Base-by-base conservation (phyloP, 2,113 vertebrate species). In the Agelaius phoeniceus region DNA sequence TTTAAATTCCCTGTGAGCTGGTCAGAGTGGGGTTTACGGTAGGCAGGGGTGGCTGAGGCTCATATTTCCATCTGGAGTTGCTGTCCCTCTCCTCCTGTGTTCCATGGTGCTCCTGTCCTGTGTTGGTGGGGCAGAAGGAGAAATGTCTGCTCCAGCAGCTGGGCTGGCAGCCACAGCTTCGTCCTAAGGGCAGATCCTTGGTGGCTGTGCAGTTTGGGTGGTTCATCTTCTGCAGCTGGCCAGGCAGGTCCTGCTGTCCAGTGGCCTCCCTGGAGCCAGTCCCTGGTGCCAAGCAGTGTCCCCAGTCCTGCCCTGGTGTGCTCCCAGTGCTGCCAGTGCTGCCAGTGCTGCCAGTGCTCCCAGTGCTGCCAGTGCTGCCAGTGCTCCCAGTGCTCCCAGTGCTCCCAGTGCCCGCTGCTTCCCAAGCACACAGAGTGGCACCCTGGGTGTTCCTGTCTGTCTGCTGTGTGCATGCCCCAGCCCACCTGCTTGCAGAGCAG, bases 401-500 rank as follows among this genome's bases (percentile, higher is more conserved):
- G 52, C 37, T 61, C 46, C 5, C 39, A 20, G 44, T 35, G 78
- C 52, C 67, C 39, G 10, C 30, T 41, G 48, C 75, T 79, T 39
- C 68, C 65, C 28, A 11, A 13, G 24, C 2, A 0, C 33, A 2
- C 13, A 0, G 28, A 44, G 24, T 33, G 11, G 73, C 30, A 22
- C 41, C 2, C 91, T 69, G 49, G 57, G 75, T 69, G 48, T 87
- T 73, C 28, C 82, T 91, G 3, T 46, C 80, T 26, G 41, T 75
- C 81, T 66, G 81, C 84, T 33, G 54, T 54, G 87, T 87, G 84
- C 78, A 20, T 74, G 55, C 55, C 93, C 79, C 82, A 85, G 1
- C 94, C 84, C 93, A 93, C 87, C 93, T 95, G 91, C 15, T 71
- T 43, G 95, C 75, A 66, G 51, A 77, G 84, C 90, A 90, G 94